Conservation (phyloP, 2,797 vertebrate genomes). For the Coendou prehensilis region DNA sequence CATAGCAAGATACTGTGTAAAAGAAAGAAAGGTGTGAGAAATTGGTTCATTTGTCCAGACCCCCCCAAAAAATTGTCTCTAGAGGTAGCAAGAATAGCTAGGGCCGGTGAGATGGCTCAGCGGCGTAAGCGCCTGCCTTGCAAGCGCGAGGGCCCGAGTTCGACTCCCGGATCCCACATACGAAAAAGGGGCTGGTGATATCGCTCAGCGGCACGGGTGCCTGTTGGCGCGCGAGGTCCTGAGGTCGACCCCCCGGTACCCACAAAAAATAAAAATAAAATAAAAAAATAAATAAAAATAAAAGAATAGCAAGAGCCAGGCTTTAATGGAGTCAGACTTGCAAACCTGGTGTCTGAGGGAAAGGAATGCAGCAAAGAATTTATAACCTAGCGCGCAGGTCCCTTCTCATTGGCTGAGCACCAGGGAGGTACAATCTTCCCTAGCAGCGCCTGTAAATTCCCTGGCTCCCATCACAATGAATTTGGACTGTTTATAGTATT, state of each 20-base stretch:
- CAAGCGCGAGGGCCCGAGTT: no score
- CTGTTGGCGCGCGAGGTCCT: no score
- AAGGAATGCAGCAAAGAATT: not conserved
- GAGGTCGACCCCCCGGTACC: no score
- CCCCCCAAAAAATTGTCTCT: not conserved
- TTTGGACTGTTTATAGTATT: not conserved
- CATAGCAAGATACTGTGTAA: not conserved
- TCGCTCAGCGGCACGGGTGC: no score
- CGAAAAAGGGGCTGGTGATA: no score
- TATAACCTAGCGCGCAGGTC: not conserved
- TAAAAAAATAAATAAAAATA: no score
- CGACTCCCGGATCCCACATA: no score
- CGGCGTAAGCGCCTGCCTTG: no score
- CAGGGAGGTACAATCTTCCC: not conserved
- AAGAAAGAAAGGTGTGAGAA: not conserved
- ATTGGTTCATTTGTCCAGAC: not conserved
- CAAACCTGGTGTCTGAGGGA: not conserved
- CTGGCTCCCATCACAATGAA: not conserved
- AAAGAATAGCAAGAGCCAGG: not conserved
- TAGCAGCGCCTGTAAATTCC: not conserved
- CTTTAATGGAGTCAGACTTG: not conserved
- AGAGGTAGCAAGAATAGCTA: not conserved
- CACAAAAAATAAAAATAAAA: no score
- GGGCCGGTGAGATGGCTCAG: not conserved
- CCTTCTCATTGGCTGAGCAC: not conserved